Conservation (phyloP, 2,113 vertebrate genomes). For the Plestiodon gilberti region DNA sequence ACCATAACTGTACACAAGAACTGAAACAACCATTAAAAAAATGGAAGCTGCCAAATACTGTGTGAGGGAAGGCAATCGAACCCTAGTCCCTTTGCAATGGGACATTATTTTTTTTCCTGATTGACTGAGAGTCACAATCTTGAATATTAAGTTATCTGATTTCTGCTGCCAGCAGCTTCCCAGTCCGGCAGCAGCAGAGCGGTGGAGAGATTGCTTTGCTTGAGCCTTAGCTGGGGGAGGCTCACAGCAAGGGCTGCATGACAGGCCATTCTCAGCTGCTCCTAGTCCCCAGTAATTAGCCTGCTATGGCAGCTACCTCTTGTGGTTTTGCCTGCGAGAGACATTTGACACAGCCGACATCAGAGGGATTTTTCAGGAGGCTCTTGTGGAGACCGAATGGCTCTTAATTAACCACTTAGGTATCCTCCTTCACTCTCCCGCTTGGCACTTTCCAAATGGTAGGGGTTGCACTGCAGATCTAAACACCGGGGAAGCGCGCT, state of each 20-base stretch:
- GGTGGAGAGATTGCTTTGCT: constrained; percentile 71
- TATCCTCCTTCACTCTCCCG: constrained; percentile 90
- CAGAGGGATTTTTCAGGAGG: constrained; percentile 98
- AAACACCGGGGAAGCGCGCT: constrained; percentile 95
- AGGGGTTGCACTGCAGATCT: constrained; percentile 90
- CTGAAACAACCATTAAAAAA: background rate
- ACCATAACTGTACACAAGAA: background rate
- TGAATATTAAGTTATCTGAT: constrained; percentile 34
- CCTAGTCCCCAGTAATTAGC: constrained; percentile 93
- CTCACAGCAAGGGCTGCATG: constrained; percentile 74
- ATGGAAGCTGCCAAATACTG: constrained; percentile 35
- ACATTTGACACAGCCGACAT: constrained; percentile 99
- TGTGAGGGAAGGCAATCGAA: background rate
- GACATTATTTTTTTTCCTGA: background rate
- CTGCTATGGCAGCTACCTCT: constrained; percentile 90
- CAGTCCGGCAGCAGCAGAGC: constrained; percentile 26
- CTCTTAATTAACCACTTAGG: constrained; percentile 99
- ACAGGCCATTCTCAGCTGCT: constrained; percentile 89
- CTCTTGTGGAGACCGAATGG: constrained; percentile 95
- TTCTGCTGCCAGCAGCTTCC: constrained; percentile 25
- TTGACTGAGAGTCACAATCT: constrained; percentile 13
- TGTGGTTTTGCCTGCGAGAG: constrained; percentile 95
- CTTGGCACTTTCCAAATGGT: constrained; percentile 93
- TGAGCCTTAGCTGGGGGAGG: constrained; percentile 74
- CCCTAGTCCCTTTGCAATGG: background rate